A percentile compares a stretch with the other conserved stretches of the same genome.
Conservation (phyloP, 2,797 vertebrate genomes). For the Thamnophis elegans region DNA sequence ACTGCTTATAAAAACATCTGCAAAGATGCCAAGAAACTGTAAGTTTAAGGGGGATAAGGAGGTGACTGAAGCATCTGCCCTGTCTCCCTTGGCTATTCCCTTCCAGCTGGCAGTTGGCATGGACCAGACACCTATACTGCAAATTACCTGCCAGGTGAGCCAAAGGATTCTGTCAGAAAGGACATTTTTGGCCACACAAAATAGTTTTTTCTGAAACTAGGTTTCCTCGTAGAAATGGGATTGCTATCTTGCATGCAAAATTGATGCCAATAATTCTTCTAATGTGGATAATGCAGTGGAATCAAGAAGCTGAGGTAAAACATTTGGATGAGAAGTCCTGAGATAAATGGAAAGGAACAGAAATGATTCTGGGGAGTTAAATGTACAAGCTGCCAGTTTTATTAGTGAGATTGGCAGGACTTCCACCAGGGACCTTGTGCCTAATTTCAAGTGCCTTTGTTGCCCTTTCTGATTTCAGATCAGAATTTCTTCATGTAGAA, state of each 20-base stretch:
- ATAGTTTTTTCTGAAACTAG: background rate
- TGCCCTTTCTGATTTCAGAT: background rate
- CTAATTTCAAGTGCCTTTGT: background rate
- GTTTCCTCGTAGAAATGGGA: background rate
- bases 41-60: background rate
- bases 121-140: background rate
- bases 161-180: background rate
- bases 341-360: background rate
- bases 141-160: background rate
- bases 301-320: background rate
- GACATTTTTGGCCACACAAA: background rate
- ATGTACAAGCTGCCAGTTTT: background rate
- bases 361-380: background rate
- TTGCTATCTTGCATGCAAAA: background rate
- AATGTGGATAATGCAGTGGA: background rate
- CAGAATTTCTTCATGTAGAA: background rate
- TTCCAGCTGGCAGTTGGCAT: conserved; percentile 4
- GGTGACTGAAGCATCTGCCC: background rate
- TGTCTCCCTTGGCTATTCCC: conserved; percentile 1
- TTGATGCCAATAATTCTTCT: background rate
- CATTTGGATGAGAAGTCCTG: background rate
- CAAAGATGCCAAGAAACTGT: conserved; percentile 7
- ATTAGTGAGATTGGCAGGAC: background rate
- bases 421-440: background rate
- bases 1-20: conserved; percentile 19